Evolutionary conservation across 35 echinoderm and acorn worm genomes (phyloP).

Genomic region (Strongylocentrotus purpuratus): DNA sequence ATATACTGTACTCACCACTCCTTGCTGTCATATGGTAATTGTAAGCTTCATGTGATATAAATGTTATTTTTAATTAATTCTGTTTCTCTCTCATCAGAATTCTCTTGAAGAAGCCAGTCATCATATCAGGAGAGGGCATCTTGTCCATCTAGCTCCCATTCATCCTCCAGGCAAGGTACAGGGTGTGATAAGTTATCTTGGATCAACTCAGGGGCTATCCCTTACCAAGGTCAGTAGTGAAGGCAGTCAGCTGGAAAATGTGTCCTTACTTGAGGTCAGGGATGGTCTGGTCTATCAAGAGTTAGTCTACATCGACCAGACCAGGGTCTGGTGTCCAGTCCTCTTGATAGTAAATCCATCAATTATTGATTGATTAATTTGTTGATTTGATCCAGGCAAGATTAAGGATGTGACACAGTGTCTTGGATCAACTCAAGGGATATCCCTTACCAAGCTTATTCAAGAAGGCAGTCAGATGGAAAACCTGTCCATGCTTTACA

Average conservation of each 20-base stretch:
- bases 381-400: no score
- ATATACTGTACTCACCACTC: neutral
- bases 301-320: neutral
- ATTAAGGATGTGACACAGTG: no score
- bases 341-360: no score
- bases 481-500: no score
- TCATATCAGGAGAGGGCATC: neutral
- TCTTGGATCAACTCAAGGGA: no score
- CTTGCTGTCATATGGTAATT: neutral
- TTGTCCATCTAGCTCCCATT: neutral
- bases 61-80: neutral
- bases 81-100: neutral
- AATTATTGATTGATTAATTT: no score
- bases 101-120: neutral
- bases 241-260: neutral
- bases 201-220: neutral
- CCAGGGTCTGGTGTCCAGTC: neutral
- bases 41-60: neutral
- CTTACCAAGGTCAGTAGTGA: neutral
- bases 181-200: neutral
- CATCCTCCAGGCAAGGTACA: neutral
- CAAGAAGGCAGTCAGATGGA: no score
- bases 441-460: no score
- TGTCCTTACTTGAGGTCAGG: slow-evolving; percentile 15
- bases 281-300: neutral